phyloP scores from a whole-genome alignment of 2,113 vertebrate species.

The Macrotus californicus region DNA sequence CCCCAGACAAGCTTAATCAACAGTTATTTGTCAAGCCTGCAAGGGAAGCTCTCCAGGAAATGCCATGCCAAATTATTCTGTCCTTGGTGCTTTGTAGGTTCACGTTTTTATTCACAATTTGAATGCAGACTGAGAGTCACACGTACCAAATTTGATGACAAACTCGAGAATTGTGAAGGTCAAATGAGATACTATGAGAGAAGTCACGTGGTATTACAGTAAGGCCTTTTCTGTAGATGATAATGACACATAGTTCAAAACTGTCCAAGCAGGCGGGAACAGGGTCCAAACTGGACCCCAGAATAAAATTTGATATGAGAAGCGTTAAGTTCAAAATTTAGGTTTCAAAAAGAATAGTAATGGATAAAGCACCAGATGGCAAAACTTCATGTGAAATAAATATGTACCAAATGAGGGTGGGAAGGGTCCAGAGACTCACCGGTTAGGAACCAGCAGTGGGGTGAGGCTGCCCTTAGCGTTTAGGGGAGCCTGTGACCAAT shows the following conservation, averaged over 20 bases:
- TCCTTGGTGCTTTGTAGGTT: not conserved
- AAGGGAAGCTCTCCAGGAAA: not conserved
- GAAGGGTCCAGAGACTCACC: not conserved
- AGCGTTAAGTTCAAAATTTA: not conserved
- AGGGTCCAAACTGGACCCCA: not conserved
- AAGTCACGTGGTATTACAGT: not conserved
- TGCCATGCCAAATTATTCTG: not conserved
- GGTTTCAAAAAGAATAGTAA: not conserved
- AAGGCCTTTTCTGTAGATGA: not conserved
- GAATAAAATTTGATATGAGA: not conserved
- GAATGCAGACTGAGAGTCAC: conserved; percentile 29
- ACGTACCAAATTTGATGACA: conserved; percentile 24
- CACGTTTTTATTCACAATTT: conserved; percentile 20
- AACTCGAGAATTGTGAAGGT: conserved; percentile 29
- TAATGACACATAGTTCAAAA: not conserved
- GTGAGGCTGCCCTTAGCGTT: no score
- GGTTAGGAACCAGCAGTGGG: not conserved
- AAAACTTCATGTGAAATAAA: not conserved
- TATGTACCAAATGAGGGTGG: not conserved
- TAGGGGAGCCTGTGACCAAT: not conserved
- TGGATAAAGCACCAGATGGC: not conserved
- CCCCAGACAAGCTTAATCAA: not conserved
- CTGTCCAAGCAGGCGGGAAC: not conserved
- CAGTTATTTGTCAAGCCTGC: not conserved
- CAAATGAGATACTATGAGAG: not conserved